Evolutionary conservation across 2,113 vertebrate genomes (phyloP).

Genomic region (Pseudois nayaur): DNA sequence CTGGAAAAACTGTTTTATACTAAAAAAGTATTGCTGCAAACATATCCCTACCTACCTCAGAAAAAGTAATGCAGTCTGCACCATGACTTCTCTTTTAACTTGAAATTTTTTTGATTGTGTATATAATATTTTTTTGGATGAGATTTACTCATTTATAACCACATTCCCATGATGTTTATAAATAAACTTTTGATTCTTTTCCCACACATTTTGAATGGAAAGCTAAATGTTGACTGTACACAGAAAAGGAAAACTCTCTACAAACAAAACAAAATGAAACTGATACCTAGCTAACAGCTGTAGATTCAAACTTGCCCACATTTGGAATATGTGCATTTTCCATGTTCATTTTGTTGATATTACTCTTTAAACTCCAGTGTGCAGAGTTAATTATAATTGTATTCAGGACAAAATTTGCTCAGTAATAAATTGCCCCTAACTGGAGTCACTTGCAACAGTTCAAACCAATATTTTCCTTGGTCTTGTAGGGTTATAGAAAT

Average conservation of each 20-base stretch:
- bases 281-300: neutral
- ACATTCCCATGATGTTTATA: constrained; percentile 6
- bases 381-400: neutral
- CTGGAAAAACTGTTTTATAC: neutral
- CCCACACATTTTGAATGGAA: constrained; percentile 10
- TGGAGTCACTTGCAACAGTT: neutral
- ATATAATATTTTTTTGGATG: neutral
- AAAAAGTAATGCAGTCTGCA: neutral
- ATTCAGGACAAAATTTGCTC: neutral
- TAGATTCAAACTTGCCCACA: neutral
- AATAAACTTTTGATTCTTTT: constrained; percentile 29
- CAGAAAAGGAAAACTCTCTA: neutral
- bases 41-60: neutral
- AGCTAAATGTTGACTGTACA: neutral
- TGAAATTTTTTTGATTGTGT: neutral
- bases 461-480: neutral
- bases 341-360: neutral
- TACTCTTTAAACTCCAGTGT: neutral
- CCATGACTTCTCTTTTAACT: neutral
- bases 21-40: neutral
- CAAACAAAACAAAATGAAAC: neutral
- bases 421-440: neutral
- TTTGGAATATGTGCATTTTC: neutral
- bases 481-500: neutral
- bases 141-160: neutral